Evolutionary conservation across 2,888 invertebrate genomes (phyloP), one percentile per base, ranked within the genome.

Genomic region (Pristionchus exspectatus): DNA sequence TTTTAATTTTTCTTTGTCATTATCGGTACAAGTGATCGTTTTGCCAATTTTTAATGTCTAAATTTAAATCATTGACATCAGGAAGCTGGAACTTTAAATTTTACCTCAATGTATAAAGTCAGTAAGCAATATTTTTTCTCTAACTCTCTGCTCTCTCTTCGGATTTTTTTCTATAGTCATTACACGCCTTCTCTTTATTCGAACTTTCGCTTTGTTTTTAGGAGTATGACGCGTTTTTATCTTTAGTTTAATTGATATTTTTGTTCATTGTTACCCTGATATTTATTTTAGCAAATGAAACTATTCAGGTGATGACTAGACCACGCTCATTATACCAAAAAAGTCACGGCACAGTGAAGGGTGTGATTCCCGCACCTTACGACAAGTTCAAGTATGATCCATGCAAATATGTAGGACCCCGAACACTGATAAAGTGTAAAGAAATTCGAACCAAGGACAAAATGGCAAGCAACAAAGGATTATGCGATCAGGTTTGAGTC

Each of bases 381-480:
- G 83, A 83, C 56, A 54, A 56, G 27, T 16, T 30, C 16, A 83
- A 83, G 83, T 83, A 38, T 18, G 7, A 27, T 27, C 2, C 5
- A 3, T 83, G 83, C 38, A 44, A n/a, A 9, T 83, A 83, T 56
- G 30, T 27, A 10, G 83, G 16, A 18, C 54, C 54, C 30, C 50
- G 83, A 56, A 83, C 83, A 24, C 83, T 83, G 12, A 83, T 83
- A 16, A 83, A 56, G 38, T 83, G 83, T 30, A 83, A 83, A 30
- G 54, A 83, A 83, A 7, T 83, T 27, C 83, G 83, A 54, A 50
- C 83, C n/a, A 83, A 54, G 27, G 54, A 83, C 9, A 14, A 27
- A 83, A 24, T 83, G 54, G 83, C 83, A 21, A 56, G 18, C 10
- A 27, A 14, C 54, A 16, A 24, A 54, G 83, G 83, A 54, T 10